Evolutionary conservation across 2,888 invertebrate species (phyloP), one percentile per base, ranked within the genome.

Genomic region (Spisula subtruncata): DNA sequence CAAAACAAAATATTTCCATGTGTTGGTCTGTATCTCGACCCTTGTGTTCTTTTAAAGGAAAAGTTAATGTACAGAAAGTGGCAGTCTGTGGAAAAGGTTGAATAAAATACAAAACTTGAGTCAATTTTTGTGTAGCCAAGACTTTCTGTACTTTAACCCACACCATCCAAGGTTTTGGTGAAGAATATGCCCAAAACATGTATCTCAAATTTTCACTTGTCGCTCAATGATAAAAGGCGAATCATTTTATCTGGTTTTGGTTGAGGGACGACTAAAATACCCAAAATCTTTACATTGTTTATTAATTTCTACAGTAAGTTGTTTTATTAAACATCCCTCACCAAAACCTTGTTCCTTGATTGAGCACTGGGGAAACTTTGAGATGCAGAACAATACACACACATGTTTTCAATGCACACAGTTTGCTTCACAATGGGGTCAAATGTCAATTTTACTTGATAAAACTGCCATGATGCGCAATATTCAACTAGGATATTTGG

Each of bases 121-220:
- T 5, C 4, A 41, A 41, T 41, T 41, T 41, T 41, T n/a, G n/a
- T n/a, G n/a, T 80, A n/a, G 48, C 41, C n/a, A n/a, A n/a, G 75
- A 84, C 32, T 20, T 84, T 84, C 66, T 75, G 84, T 51, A 51
- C 71, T 75, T 32, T 41, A 12, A 32, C 35, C 2, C 8, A 41
- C 85, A 85, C 80, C 92, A 90, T 85, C 25, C 88, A 90, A 90
- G 89, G 92, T 92, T 92, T 92, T 92, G 92, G 92, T 91, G 91
- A 91, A 88, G n/a, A 71, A n/a, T 25, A 54, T 48, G 71, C 80
- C 41, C 46, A 48, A 56, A 56, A 48, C 54, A 82, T 91, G 91
- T 92, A 86, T 92, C 92, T 92, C 92, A 80, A 81, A 91, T 91
- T 91, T 89, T 89, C 90, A 32, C 46, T n/a, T 86, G 84, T 89